Evolutionary conservation across 2,113 vertebrate species (phyloP).

Genomic region (Cryptomyrus ogoouensis): DNA sequence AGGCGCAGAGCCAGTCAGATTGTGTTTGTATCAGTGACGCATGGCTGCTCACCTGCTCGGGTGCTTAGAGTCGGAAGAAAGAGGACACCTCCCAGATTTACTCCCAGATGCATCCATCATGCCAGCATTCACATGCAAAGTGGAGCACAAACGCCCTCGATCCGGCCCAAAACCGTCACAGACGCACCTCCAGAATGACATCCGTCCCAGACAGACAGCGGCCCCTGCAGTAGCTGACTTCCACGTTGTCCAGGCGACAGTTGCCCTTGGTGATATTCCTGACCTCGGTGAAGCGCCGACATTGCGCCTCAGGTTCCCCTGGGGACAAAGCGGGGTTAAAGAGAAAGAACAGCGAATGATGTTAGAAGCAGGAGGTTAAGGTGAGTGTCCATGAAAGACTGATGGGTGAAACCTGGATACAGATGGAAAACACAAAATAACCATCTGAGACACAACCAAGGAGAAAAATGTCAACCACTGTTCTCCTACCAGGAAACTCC

Average conservation of each 20-base stretch:
- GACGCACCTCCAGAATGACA: constrained; percentile 73
- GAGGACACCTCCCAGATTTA: not conserved
- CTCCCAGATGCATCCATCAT: not conserved
- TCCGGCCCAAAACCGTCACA: not conserved
- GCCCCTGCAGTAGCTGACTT: constrained; percentile 78
- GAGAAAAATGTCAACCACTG: not conserved
- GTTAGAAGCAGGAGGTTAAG: not conserved
- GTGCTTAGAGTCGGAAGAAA: not conserved
- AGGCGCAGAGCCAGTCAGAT: not conserved
- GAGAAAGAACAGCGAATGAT: not conserved
- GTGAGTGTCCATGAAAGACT: not conserved
- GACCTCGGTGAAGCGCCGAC: constrained; percentile 64
- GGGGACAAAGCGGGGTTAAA: not conserved
- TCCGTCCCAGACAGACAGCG: constrained; percentile 72
- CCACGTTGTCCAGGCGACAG: constrained; percentile 72
- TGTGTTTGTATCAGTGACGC: not conserved
- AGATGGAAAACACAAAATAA: not conserved
- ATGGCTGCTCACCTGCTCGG: not conserved
- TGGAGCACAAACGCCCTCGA: not conserved
- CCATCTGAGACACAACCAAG: not conserved
- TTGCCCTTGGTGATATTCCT: constrained; percentile 78
- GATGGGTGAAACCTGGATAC: not conserved
- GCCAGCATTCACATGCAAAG: not conserved
- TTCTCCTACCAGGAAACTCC: constrained; percentile 54
- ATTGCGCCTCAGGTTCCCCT: constrained; percentile 59